Evolutionary conservation across 2,113 vertebrate genomes (phyloP), one percentile per base, ranked within the genome.

Genomic region (Rhodinocichla rosea): DNA sequence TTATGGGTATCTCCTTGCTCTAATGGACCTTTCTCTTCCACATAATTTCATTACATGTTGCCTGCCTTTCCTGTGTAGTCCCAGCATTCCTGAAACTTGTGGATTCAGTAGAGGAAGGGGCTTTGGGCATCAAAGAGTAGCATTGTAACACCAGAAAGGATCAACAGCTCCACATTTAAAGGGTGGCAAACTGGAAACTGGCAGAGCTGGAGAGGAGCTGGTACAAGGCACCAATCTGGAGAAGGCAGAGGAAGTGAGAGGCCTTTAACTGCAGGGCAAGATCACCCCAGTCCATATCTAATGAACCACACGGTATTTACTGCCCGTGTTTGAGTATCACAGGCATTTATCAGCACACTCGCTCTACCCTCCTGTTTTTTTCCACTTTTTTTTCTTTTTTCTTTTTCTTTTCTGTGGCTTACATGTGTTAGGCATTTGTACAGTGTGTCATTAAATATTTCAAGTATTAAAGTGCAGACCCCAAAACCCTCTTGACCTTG

Each of bases 11-110:
- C 83, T 89, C 57, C 68, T 45, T 19, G 71, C 64, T 56, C 28
- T 77, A 83, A 94, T 93, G 77, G 77, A 90, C 59, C 85, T 42
- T 90, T 56, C 65, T 93, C 71, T 95, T 85, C 88, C 88, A 93
- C 37, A 9, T 94, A 88, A 96, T 93, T 90, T 68, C 79, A 90
- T 95, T 94, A 94, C 60, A 39, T 5, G 18, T 85, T 80, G 45
- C 74, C 74, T 80, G 67, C 69, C 89, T 83, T 83, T 67, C 76
- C 82, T 26, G 71, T 35, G 63, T 17, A 39, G 50, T 40, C 59
- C 45, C 57, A 85, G 42, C 59, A 76, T 28, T 39, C 55, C 21
- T 2, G 5, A 85, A 85, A 74, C 52, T 62, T 79, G 35, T 1
- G 9, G 85, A 81, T 81, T 93, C 85, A 33, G 35, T 0, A 0